Percentiles rank a stretch among this genome's conserved stretches.
Evolutionary conservation across 2,888 invertebrate genomes (phyloP).

Genomic region (Drosophila greeni): DNA sequence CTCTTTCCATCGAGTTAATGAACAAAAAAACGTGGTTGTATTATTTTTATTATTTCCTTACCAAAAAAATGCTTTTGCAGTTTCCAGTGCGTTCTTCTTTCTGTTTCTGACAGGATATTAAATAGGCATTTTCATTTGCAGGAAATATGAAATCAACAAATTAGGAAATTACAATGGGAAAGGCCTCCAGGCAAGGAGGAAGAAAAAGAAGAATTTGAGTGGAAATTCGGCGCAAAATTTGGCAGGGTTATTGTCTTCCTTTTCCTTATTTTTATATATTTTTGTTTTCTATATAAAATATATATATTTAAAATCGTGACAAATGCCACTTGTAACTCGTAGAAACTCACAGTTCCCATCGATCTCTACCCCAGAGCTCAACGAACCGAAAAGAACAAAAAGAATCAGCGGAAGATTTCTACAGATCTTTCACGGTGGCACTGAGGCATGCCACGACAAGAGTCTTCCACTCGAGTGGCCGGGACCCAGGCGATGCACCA

Average conservation of each 20-base stretch:
- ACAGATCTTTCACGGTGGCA: slow-evolving; percentile 21
- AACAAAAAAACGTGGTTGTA: slow-evolving; percentile 54
- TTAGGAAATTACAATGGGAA: slow-evolving; percentile 52
- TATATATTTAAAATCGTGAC: background rate
- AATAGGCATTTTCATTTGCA: slow-evolving; percentile 62
- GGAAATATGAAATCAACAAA: slow-evolving; percentile 66
- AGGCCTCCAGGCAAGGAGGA: background rate
- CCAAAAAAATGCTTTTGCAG: slow-evolving; percentile 3
- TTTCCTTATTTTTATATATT: no score
- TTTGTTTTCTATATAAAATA: no score
- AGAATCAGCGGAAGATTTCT: slow-evolving; percentile 17
- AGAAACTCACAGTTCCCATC: slow-evolving; percentile 19
- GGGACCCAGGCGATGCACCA: slow-evolving; percentile 36
- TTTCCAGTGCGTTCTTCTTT: slow-evolving; percentile 5
- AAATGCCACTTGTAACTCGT: background rate
- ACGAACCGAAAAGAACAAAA: slow-evolving; percentile 24
- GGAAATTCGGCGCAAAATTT: background rate
- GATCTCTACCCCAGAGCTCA: slow-evolving; percentile 5
- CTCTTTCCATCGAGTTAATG: slow-evolving; percentile 53
- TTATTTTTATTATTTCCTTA: slow-evolving; percentile 41
- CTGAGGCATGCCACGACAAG: slow-evolving; percentile 22
- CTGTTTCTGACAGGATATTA: slow-evolving; percentile 65
- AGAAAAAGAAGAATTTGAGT: background rate
- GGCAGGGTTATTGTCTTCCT: no score
- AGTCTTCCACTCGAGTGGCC: slow-evolving; percentile 26